phyloP scores from a whole-genome alignment of 2,797 vertebrate species.

The Gephyroberyx darwinii region DNA sequence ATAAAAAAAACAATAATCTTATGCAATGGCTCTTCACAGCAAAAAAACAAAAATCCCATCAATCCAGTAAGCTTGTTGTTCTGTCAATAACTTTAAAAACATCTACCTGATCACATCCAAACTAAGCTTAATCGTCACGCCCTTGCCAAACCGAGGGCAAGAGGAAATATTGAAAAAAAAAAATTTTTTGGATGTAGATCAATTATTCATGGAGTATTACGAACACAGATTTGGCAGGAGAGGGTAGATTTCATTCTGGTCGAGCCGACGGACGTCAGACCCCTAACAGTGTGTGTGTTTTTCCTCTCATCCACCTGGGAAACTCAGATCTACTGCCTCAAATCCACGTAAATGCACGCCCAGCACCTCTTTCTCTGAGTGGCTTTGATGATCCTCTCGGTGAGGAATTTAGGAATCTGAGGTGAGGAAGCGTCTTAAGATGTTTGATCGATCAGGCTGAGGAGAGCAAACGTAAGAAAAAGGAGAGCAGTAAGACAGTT shows the following conservation, averaged over 20 bases:
- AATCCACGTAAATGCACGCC: conserved; percentile 34
- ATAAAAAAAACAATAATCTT: conserved; percentile 12
- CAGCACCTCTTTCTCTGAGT: conserved; percentile 24
- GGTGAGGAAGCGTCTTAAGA: not conserved
- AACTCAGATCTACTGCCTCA: conserved; percentile 40
- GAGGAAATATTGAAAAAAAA: conserved; percentile 18
- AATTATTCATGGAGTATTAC: conserved; percentile 65
- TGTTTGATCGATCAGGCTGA: conserved; percentile 7
- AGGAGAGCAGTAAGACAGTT: conserved; percentile 17
- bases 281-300: conserved; percentile 46
- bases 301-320: conserved; percentile 51
- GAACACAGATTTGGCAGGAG: conserved; percentile 60
- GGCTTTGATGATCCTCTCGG: conserved; percentile 44
- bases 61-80: no score
- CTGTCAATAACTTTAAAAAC: no score
- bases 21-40: not conserved
- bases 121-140: conserved; percentile 14
- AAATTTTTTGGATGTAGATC: conserved; percentile 48
- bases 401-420: conserved; percentile 1
- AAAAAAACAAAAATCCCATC: not conserved
- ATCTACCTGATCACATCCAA: conserved; percentile 20
- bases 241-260: conserved; percentile 40
- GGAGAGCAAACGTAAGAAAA: not conserved
- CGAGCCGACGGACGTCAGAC: conserved; percentile 49
- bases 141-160: conserved; percentile 39